phyloP scores from a whole-genome alignment of 1,140 invertebrate genomes.

The Papilio xuthus region DNA sequence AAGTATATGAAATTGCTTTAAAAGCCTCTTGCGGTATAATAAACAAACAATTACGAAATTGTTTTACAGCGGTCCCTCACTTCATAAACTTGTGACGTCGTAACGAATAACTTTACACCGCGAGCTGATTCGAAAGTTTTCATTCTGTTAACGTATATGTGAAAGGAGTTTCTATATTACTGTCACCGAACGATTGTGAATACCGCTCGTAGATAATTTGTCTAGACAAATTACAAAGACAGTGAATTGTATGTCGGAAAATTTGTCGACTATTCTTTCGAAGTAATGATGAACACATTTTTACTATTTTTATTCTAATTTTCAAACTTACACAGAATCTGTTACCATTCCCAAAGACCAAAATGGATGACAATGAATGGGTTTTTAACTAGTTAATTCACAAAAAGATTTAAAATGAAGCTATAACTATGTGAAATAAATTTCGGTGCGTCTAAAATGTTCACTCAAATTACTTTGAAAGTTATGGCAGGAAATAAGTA shows the following conservation, averaged over 20 bases:
- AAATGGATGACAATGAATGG: too few relatives aligned
- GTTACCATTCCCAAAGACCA: too few relatives aligned
- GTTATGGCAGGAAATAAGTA: not conserved
- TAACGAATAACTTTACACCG: constrained; percentile 20
- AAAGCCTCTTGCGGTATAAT: constrained; percentile 34
- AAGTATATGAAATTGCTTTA: constrained; percentile 17
- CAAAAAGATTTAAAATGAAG: not conserved
- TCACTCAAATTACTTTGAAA: constrained; percentile 12
- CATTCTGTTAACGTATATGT: constrained; percentile 17
- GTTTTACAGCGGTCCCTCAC: constrained; percentile 27
- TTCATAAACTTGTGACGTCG: constrained; percentile 20
- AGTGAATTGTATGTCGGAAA: not conserved
- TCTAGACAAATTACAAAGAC: not conserved
- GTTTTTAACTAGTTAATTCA: not conserved
- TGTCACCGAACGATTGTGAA: too few relatives aligned
- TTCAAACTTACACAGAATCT: too few relatives aligned
- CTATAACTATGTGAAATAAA: not conserved
- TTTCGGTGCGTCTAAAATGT: not conserved
- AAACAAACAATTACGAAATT: constrained; percentile 37
- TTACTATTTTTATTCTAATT: too few relatives aligned
- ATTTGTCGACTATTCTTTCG: too few relatives aligned
- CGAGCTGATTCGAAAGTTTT: constrained; percentile 27
- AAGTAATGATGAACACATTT: too few relatives aligned
- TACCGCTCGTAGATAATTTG: not conserved
- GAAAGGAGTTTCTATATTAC: constrained; percentile 8